phyloP scores from a whole-genome alignment of 1,140 invertebrate species.

The Drosophila asahinai region DNA sequence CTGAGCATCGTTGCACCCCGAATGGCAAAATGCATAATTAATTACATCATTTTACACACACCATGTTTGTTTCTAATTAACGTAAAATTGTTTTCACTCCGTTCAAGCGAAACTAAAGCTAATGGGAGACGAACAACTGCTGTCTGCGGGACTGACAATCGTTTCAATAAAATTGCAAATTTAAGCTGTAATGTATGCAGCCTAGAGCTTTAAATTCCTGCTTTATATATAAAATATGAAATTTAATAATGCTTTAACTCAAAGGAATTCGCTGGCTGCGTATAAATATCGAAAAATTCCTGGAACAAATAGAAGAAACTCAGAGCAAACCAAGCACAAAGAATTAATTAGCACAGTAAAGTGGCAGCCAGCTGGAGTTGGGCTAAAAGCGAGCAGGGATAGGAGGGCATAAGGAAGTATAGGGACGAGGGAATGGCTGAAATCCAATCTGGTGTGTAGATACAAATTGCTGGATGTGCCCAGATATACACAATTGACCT shows the following conservation, averaged over 20 bases:
- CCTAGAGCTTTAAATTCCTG: constrained; percentile 5
- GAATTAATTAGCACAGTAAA: constrained; percentile 63
- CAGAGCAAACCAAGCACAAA: constrained; percentile 30
- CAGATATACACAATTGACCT: constrained; percentile 60
- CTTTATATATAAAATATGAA: constrained; percentile 1
- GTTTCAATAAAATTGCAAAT: constrained; percentile 34
- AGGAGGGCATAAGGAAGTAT: neutral
- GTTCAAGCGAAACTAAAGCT: constrained; percentile 21
- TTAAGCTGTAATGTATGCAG: constrained; percentile 20
- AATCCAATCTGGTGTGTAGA: constrained; percentile 39
- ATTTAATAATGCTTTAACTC: constrained; percentile 23
- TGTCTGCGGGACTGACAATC: no score
- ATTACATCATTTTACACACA: constrained; percentile 26
- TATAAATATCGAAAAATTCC: constrained; percentile 17
- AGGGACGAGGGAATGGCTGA: constrained; percentile 6
- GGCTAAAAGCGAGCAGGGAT: neutral
- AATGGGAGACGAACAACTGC: constrained; percentile 23
- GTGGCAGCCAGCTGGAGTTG: constrained; percentile 19
- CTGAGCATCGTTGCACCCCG: constrained; percentile 9
- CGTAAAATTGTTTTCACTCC: constrained; percentile 42
- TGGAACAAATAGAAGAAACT: constrained; percentile 26
- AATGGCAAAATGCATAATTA: constrained; percentile 46
- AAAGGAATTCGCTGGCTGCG: neutral
- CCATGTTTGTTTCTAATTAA: constrained; percentile 48
- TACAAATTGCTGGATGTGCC: constrained; percentile 24